Conservation (phyloP, 1,140 invertebrate genomes). For the Danaus plexippus region DNA sequence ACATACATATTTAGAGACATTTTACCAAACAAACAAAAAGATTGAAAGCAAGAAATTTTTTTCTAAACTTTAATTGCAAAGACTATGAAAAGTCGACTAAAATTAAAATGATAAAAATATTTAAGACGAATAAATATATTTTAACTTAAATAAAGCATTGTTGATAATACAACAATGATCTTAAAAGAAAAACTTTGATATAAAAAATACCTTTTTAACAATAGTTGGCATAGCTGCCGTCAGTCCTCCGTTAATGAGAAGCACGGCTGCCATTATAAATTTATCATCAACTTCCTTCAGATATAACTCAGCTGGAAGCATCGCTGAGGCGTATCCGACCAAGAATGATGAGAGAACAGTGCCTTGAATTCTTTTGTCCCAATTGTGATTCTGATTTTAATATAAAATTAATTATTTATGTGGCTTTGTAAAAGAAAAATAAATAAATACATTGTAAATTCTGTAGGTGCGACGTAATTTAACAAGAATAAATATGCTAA, state of each 20-base stretch:
- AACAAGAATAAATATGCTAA: no score
- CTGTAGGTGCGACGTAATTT: no score
- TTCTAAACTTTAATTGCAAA: no score
- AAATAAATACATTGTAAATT: no score
- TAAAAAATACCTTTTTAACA: slow-evolving; percentile 41
- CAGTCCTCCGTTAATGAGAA: slow-evolving; percentile 42
- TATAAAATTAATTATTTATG: not conserved
- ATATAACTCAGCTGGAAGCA: slow-evolving; percentile 41
- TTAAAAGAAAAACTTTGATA: not conserved
- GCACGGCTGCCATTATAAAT: slow-evolving; percentile 32
- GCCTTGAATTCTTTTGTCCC: slow-evolving; percentile 44
- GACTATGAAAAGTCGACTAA: no score
- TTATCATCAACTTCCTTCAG: slow-evolving; percentile 41
- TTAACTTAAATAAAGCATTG: no score
- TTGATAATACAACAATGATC: no score
- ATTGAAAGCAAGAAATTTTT: slow-evolving; percentile 16
- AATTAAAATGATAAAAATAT: no score
- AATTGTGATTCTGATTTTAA: slow-evolving; percentile 41
- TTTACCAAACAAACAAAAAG: no score
- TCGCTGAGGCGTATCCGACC: slow-evolving; percentile 42
- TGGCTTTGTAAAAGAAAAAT: no score
- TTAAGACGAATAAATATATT: no score
- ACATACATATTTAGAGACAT: no score
- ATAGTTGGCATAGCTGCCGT: slow-evolving; percentile 49
- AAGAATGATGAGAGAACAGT: slow-evolving; percentile 47